Conservation (phyloP, 2,888 invertebrate species). For the Drosophila peninsularis region DNA sequence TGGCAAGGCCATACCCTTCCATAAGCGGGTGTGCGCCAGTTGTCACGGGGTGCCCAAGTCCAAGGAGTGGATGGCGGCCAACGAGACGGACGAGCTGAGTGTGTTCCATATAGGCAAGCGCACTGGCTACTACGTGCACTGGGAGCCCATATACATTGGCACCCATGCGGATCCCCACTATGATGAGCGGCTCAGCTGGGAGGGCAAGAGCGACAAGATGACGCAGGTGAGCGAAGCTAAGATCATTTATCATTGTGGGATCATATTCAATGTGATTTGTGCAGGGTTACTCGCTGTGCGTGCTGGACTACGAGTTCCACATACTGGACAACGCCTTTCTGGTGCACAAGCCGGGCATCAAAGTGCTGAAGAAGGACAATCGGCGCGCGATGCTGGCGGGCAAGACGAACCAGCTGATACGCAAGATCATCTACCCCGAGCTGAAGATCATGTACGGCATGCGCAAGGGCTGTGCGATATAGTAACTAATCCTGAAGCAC, state of each 20-base stretch:
- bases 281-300: conserved; percentile 96
- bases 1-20: conserved; percentile 94
- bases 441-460: conserved; percentile 93
- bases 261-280: conserved; percentile 67
- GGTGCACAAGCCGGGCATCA: conserved; percentile 96
- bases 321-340: conserved; percentile 97
- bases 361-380: conserved; percentile 91
- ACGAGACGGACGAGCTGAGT: conserved; percentile 89
- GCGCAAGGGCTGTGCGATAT: conserved; percentile 92
- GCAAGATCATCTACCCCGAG: conserved; percentile 92
- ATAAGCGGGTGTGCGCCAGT: conserved; percentile 94
- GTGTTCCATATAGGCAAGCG: conserved; percentile 94
- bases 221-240: conserved; percentile 89
- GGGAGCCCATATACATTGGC: conserved; percentile 98
- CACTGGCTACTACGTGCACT: conserved; percentile 91
- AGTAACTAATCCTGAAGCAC: conserved; percentile 84
- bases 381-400: conserved; percentile 90
- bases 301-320: conserved; percentile 95
- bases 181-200: conserved; percentile 96
- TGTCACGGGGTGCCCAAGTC: conserved; percentile 95
- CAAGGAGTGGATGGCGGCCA: conserved; percentile 92
- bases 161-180: conserved; percentile 94
- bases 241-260: rapidly evolving
- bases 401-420: conserved; percentile 91
- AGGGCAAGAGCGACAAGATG: conserved; percentile 98